Evolutionary conservation across 1,140 invertebrate genomes (phyloP).

Genomic region (Globodera rostochiensis): DNA sequence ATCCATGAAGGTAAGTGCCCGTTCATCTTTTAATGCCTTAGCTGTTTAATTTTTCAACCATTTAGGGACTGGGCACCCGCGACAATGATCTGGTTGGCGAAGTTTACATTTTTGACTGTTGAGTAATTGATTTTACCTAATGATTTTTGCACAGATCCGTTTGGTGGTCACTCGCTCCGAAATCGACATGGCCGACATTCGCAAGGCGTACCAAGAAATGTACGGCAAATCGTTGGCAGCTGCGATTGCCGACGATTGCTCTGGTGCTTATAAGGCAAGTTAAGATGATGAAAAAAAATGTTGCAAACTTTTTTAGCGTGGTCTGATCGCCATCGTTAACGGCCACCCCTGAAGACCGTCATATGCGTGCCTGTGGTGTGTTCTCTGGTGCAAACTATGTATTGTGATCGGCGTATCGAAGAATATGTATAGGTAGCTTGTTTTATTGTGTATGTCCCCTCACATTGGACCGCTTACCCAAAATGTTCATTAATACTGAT

Average conservation of each 20-base stretch:
- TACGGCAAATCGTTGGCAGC: conserved; percentile 66
- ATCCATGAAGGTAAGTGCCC: conserved; percentile 72
- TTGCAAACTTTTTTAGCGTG: not conserved
- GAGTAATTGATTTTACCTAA: not conserved
- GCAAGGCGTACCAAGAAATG: conserved; percentile 67
- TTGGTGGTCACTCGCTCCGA: conserved; percentile 68
- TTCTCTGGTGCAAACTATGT: too few species aligned
- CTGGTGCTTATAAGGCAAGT: conserved; percentile 59
- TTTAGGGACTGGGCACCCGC: conserved; percentile 66
- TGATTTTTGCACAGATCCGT: conserved; percentile 49
- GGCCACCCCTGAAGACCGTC: not conserved
- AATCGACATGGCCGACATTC: conserved; percentile 70
- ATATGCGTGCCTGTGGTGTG: too few species aligned
- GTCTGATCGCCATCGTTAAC: conserved; percentile 20
- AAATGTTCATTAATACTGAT: too few species aligned
- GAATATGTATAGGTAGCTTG: too few species aligned
- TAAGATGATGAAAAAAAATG: not conserved
- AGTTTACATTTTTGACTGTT: not conserved
- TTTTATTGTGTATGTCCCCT: too few species aligned
- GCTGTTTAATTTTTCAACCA: too few species aligned
- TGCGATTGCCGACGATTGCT: conserved; percentile 66
- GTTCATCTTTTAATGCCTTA: too few species aligned
- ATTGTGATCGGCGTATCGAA: too few species aligned
- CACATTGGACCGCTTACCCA: too few species aligned
- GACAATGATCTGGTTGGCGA: conserved; percentile 65